These are phyloP conservation scores for Crotalus viridis DNA, from an alignment of 2,113 vertebrate species.

Conservation along the genomic window DNA sequence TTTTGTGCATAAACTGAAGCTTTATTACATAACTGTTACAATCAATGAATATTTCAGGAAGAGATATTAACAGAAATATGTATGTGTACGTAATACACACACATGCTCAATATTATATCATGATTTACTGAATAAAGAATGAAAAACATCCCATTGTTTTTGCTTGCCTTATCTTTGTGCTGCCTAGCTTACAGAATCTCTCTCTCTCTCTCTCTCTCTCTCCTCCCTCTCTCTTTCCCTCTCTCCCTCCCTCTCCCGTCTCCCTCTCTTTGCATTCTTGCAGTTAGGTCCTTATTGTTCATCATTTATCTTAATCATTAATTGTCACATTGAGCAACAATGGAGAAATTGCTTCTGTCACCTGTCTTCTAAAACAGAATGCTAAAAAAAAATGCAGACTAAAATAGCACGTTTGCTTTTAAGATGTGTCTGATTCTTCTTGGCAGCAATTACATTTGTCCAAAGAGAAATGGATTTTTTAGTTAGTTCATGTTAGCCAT, in stretches of 20 bases:
- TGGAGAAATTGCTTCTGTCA: neutral
- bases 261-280: neutral
- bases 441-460: neutral
- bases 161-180: neutral
- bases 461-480: neutral
- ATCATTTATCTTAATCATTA: neutral
- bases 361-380: neutral
- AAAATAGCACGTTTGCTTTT: neutral
- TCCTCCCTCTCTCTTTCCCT: neutral
- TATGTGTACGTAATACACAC: neutral
- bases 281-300: neutral
- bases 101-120: neutral
- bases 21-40: neutral
- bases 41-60: neutral
- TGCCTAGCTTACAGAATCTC: neutral
- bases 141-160: neutral
- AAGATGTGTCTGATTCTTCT: neutral
- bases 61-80: neutral
- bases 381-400: neutral
- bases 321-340: neutral
- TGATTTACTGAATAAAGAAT: neutral
- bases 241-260: neutral
- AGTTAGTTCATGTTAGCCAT: neutral
- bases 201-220: neutral
- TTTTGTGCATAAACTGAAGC: constrained; percentile 23